phyloP scores from a whole-genome alignment of 2,888 invertebrate species.

The Cryptus armator region DNA sequence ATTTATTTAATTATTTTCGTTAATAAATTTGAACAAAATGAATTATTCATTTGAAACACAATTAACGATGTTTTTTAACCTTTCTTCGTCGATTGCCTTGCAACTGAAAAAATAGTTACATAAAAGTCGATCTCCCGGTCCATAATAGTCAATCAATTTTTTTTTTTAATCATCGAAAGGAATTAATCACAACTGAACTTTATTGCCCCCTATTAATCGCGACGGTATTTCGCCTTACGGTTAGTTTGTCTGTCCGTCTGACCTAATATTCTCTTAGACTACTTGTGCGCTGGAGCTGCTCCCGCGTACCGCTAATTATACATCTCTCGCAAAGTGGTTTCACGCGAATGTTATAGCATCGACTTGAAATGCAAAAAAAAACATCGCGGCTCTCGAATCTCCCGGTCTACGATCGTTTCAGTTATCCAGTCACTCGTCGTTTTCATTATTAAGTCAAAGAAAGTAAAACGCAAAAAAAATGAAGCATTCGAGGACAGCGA shows the following conservation, averaged over 20 bases:
- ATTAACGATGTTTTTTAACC: no score
- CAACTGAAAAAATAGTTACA: no score
- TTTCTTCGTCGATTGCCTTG: no score
- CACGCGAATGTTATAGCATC: conserved; percentile 1
- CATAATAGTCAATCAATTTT: no score
- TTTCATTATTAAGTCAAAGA: conserved; percentile 43
- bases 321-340: not conserved
- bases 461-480: conserved; percentile 8
- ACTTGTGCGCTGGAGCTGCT: conserved; percentile 2
- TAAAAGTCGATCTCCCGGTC: no score
- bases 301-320: not conserved
- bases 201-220: not conserved
- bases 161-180: no score
- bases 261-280: not conserved
- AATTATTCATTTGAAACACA: no score
- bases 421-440: conserved; percentile 40
- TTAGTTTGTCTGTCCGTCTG: not conserved
- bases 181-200: no score
- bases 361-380: conserved; percentile 13
- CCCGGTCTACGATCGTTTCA: conserved; percentile 27
- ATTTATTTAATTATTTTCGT: no score
- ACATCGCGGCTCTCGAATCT: conserved; percentile 35
- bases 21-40: no score
- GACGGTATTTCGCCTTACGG: not conserved
- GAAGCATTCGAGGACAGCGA: conserved; percentile 61